These are phyloP conservation scores for Malthinus flaveolus DNA, from an alignment of 2,888 invertebrate genomes.

Conservation along the genomic window DNA sequence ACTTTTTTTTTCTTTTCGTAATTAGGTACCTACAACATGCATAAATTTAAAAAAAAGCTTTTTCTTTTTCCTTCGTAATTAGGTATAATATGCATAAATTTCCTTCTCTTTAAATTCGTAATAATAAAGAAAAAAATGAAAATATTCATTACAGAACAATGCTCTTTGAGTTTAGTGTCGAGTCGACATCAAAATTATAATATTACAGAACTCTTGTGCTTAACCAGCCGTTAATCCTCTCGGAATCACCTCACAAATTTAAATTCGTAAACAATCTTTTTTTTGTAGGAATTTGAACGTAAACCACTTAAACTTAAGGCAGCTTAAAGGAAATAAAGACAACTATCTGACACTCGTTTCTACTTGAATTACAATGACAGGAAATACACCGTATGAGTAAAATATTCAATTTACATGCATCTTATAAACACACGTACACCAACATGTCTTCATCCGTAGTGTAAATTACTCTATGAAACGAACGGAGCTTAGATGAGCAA, in stretches of 20 bases:
- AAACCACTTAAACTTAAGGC: not conserved
- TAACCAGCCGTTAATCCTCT: slow-evolving; percentile 17
- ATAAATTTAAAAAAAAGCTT: too few species aligned
- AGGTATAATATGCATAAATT: not conserved
- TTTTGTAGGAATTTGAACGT: not conserved
- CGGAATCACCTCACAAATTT: slow-evolving; percentile 12
- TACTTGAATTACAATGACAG: slow-evolving; percentile 43
- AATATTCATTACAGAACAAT: slow-evolving; percentile 16
- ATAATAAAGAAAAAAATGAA: not conserved
- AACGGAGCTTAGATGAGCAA: too few species aligned
- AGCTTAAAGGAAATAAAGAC: slow-evolving; percentile 17
- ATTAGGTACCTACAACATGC: too few species aligned
- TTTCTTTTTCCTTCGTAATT: too few species aligned
- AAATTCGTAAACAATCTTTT: slow-evolving; percentile 11
- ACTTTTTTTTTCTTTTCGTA: too few species aligned
- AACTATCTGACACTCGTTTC: slow-evolving; percentile 39
- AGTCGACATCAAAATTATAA: slow-evolving; percentile 6
- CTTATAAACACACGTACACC: slow-evolving; percentile 38
- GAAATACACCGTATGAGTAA: slow-evolving; percentile 49
- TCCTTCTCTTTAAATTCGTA: not conserved
- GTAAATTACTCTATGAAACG: too few species aligned
- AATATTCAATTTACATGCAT: slow-evolving; percentile 50
- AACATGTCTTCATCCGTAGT: not conserved
- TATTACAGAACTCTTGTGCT: slow-evolving; percentile 10
- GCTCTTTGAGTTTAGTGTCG: slow-evolving; percentile 9